phyloP scores from a whole-genome alignment of 2,888 invertebrate genomes.

The Pycnomerus fuliginosus region DNA sequence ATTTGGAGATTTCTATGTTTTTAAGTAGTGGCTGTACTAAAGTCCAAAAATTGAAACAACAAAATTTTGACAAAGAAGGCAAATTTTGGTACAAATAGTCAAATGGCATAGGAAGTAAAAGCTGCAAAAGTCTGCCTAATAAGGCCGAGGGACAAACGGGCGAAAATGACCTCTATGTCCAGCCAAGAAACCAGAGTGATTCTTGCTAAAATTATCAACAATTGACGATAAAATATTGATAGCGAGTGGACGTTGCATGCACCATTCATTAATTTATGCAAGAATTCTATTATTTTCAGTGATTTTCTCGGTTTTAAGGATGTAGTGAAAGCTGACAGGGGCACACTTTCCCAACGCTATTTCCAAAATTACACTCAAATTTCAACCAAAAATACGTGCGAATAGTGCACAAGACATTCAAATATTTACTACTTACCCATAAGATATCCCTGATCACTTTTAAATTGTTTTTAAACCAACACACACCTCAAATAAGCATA shows the following conservation, averaged over 20 bases:
- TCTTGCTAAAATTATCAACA: conserved; percentile 16
- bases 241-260: too few relatives aligned
- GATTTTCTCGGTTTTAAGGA: conserved; percentile 38
- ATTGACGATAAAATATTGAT: too few relatives aligned
- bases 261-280: conserved; percentile 23
- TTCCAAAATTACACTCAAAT: conserved; percentile 16
- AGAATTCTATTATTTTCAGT: conserved; percentile 35
- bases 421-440: conserved; percentile 49
- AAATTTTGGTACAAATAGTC: too few relatives aligned
- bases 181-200: conserved; percentile 24
- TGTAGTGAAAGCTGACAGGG: conserved; percentile 44
- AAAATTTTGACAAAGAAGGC: not conserved
- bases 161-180: conserved; percentile 45
- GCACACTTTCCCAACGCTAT: conserved; percentile 35
- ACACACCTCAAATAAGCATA: conserved; percentile 55
- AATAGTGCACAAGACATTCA: conserved; percentile 22
- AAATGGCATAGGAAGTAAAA: not conserved
- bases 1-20: conserved; percentile 25
- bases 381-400: conserved; percentile 23
- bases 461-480: conserved; percentile 49
- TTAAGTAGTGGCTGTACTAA: conserved; percentile 4
- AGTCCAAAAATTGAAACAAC: conserved; percentile 1
- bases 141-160: conserved; percentile 45
- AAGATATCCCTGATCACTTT: conserved; percentile 47
- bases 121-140: conserved; percentile 45